A percentile compares a stretch with the other conserved stretches of the same genome.
Evolutionary conservation across 2,888 invertebrate species (phyloP).

Genomic region (Cerceris ruficornis): DNA sequence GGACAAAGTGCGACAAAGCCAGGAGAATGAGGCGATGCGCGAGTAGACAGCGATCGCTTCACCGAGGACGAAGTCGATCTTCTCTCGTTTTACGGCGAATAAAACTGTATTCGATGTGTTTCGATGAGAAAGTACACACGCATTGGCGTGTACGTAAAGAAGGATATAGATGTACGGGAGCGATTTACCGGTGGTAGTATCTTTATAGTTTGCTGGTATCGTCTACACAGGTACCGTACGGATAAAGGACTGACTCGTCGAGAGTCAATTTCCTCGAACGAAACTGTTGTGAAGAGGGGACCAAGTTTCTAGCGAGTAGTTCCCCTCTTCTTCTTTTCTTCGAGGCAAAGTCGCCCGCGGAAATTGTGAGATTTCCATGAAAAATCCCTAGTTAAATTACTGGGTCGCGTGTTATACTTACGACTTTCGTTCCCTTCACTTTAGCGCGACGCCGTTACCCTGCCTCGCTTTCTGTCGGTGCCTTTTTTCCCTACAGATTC

Average conservation of each 20-base stretch:
- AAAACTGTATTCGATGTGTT: conserved; percentile 62
- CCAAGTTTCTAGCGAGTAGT: conserved; percentile 39
- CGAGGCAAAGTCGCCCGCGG: conserved; percentile 33
- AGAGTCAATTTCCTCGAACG: conserved; percentile 69
- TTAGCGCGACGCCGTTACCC: conserved; percentile 9
- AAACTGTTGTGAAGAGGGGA: conserved; percentile 45
- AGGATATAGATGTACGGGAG: not conserved
- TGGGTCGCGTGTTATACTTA: conserved; percentile 13
- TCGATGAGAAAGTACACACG: conserved; percentile 41
- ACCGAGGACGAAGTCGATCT: conserved; percentile 55
- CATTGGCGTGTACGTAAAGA: not conserved
- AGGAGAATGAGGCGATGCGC: not conserved
- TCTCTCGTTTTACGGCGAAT: conserved; percentile 66
- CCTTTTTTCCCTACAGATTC: conserved; percentile 32
- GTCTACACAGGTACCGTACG: conserved; percentile 34
- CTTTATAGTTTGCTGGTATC: conserved; percentile 56
- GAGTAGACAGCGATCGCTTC: conserved; percentile 6
- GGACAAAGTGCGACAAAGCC: not conserved
- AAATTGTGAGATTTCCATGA: conserved; percentile 42
- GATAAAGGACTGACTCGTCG: conserved; percentile 43
- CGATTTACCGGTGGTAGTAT: conserved; percentile 32
- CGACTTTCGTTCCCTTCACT: conserved; percentile 8
- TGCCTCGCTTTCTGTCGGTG: conserved; percentile 15
- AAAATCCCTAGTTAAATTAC: conserved; percentile 43
- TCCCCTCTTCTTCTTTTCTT: conserved; percentile 15